Conservation (phyloP, 2,113 vertebrate genomes). For the Grallaria varia region DNA sequence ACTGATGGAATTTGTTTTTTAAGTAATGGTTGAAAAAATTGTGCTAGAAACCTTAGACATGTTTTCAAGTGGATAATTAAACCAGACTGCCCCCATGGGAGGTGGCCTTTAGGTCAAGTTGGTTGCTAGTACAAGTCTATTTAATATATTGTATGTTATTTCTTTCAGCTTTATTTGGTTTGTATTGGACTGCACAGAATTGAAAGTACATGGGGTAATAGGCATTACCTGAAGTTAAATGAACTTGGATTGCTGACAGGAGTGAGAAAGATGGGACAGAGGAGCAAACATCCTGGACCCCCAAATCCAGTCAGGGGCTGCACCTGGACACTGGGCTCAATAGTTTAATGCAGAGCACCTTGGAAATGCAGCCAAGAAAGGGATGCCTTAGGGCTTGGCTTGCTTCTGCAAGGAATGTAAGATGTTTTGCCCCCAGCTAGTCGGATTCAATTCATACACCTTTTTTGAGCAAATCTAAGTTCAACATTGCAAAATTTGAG, state of each 20-base stretch:
- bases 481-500: background rate
- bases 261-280: background rate
- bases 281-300: background rate
- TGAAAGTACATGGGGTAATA: background rate
- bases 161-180: background rate
- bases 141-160: background rate
- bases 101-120: background rate
- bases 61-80: constrained; percentile 34
- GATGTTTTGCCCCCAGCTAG: background rate
- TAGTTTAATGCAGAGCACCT: background rate
- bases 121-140: background rate
- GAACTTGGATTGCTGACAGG: background rate
- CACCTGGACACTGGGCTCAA: background rate
- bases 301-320: background rate
- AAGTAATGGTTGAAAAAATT: background rate
- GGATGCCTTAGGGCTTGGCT: background rate
- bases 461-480: background rate
- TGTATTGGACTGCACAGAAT: background rate
- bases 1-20: background rate
- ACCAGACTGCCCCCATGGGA: background rate
- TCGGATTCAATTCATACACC: background rate
- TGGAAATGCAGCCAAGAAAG: background rate
- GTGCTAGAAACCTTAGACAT: background rate
- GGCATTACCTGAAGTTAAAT: background rate
- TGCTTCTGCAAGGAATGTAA: background rate